These are phyloP conservation scores for Myotis pilosus DNA, from an alignment of 2,797 vertebrate species.

Conservation along the genomic window DNA sequence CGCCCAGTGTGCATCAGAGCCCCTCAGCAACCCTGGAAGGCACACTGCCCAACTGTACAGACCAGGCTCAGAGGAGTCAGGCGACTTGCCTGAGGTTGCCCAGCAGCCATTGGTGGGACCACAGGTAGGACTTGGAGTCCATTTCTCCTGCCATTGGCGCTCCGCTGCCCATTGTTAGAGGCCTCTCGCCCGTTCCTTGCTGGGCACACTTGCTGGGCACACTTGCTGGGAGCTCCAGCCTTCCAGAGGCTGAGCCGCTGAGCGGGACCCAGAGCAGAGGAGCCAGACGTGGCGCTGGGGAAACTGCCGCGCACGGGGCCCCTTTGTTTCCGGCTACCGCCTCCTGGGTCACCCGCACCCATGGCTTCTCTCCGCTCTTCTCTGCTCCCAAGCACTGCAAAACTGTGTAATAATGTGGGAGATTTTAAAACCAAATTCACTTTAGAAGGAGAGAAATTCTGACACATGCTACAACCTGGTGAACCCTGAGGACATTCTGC, in stretches of 20 bases:
- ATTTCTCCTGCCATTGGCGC: background rate
- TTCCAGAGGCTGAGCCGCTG: background rate
- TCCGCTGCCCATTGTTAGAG: background rate
- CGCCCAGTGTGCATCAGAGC: background rate
- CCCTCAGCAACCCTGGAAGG: background rate
- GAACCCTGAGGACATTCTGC: background rate
- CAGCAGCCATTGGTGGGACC: background rate
- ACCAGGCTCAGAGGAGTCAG: background rate
- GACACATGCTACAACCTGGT: background rate
- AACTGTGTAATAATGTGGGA: background rate
- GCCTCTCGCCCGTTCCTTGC: background rate
- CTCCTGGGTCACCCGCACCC: background rate
- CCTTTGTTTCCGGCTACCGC: slow-evolving; percentile 41
- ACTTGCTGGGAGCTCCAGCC: background rate
- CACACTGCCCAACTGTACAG: background rate
- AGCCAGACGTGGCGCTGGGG: background rate
- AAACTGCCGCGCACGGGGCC: background rate
- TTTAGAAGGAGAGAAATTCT: slow-evolving; percentile 15
- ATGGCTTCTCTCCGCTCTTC: background rate
- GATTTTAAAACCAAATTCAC: background rate
- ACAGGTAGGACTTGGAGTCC: background rate
- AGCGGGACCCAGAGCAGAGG: background rate
- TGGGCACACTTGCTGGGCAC: background rate
- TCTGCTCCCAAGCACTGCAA: background rate
- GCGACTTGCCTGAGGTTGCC: background rate